Base-by-base conservation (phyloP, 2,113 vertebrate species). In the Tylochromis polylepis region DNA sequence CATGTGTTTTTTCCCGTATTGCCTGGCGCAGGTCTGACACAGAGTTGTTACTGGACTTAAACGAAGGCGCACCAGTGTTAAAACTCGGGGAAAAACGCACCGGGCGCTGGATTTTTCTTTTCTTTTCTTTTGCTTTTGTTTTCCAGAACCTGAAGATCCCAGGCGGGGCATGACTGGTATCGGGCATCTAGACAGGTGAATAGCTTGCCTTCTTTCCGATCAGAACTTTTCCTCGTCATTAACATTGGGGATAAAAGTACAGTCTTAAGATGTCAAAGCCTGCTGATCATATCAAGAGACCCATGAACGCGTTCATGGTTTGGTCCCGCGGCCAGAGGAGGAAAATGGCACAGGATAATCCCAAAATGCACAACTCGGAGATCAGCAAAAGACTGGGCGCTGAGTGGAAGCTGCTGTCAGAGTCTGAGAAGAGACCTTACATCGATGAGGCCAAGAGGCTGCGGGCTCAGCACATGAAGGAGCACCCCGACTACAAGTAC, bases 401-500 rank as follows among this genome's bases (percentile, higher is more conserved):
- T 9, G 99, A 99, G 90, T 99, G 98, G 98, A 99, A 99, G 96
- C 96, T 99, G 93, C 97, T 99, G 9, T 99, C 98, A 1, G 98
- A 99, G 94, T 98, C 98, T 7, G 99, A 99, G 95, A 99, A 99
- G 95, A 96, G 98, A 85, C 99, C 99, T 0, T 99, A 99, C 96
- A 99, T 99, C 86, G 99, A 99, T 85, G 99, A 99, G 93, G 99
- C 99, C 95, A 99, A 99, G 94, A 89, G 98, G 92, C 97, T 99
- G 89, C 97, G 99, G 24, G 99, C 99, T 20, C 98, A 99, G 94
- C 99, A 99, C 96, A 99, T 99, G 99, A 99, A 99, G 96, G 99
- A 99, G 79, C 99, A 99, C 80, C 98, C 99, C n/a, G 99, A 99
- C 96, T 99, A 99, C 97, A 99, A 99, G 96, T 99, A 99, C 95